Evolutionary conservation across 2,113 vertebrate species (phyloP).

Genomic region (Trogon melanurus): DNA sequence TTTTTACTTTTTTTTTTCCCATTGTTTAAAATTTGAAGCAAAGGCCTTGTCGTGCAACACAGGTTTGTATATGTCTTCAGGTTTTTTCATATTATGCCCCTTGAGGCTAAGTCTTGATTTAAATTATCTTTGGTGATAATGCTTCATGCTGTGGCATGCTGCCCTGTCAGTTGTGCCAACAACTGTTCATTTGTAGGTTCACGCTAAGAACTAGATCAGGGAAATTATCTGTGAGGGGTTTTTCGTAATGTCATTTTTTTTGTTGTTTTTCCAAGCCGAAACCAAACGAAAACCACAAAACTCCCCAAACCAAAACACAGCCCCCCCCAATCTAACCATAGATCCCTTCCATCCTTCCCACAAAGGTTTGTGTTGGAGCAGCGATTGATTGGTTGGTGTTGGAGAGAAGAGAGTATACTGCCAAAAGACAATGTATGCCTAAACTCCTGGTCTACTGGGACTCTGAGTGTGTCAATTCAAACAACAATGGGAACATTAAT

Average conservation of each 20-base stretch:
- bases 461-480: neutral
- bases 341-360: neutral
- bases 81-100: constrained; percentile 7
- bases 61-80: neutral
- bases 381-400: neutral
- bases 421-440: neutral
- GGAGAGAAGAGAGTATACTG: neutral
- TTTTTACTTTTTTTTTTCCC: neutral
- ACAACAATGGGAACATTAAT: neutral
- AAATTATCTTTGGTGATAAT: constrained; percentile 18
- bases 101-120: constrained; percentile 40
- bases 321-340: neutral
- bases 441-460: neutral
- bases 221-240: neutral
- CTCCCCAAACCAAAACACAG: neutral
- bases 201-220: neutral
- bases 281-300: neutral
- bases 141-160: constrained; percentile 29
- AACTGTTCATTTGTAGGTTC: constrained; percentile 24
- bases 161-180: constrained; percentile 31
- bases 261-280: neutral
- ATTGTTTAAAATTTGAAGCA: neutral
- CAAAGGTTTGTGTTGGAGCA: neutral
- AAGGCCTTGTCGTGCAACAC: neutral
- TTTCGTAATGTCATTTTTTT: neutral